Base-by-base conservation (phyloP, 2,888 invertebrate species). In the Ametastegia equiseti region DNA sequence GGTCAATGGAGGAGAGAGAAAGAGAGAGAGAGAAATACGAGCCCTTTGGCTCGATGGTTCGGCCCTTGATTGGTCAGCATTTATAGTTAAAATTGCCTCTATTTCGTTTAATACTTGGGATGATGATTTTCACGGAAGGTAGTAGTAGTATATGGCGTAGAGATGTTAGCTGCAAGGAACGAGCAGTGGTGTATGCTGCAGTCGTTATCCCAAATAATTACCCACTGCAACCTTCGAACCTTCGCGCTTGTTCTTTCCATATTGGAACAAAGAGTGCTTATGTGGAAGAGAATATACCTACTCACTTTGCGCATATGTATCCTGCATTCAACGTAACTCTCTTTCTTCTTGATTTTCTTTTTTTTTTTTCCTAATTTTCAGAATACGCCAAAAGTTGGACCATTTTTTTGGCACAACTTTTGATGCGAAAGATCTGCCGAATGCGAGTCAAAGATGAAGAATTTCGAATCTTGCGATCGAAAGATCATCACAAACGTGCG, bases 201-300 rank as follows among this genome's bases (percentile, higher is more conserved):
- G 86, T 87, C 85, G 84, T 87, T 87, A 87, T 87, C 84, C 85
- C 84, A 84, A 87, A 87, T 87, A 87, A 87, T 87, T 87, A 87
- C 85, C 83, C 65, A 30, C 60, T 84, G 83, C 84, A 87, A 86
- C 85, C 85, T 86, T 86, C 86, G 85, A 87, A 87, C 87, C 85
- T n/a, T 84, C 84, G 69, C 80, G 81, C 81, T 84, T 63, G 79
- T 80, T 83, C 83, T 83, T 80, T 83, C 84, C 54, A 39, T 83
- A 84, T 86, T 83, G 83, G 83, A 87, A 85, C 86, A 86, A 85
- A 87, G 85, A 86, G 81, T 42, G 54, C 54, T 11, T 54, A 54
- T 23, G 54, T 23, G 54, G n/a, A n/a, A n/a, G n/a, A 54, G 23
- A 19, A 3, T 23, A n/a, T 54, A 11, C 54, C 54, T 54, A 6